A percentile compares a stretch with the other conserved stretches of the same genome.
Evolutionary conservation across 30 jellyfish, hydroid and myxozoan species (phyloP).

Genomic region (Aurelia sp.): DNA sequence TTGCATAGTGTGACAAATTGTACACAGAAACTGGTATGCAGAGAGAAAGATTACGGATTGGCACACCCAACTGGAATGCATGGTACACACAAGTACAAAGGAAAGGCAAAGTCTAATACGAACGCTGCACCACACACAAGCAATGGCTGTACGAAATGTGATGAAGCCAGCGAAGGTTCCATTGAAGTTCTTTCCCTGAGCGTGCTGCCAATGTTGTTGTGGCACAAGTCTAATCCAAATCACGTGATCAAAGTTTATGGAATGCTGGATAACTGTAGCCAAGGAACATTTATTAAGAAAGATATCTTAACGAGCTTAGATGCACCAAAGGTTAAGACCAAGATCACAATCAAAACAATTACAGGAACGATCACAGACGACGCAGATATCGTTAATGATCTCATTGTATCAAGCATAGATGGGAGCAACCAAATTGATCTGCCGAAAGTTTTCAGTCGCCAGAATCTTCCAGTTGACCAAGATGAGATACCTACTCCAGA

Average conservation of each 20-base stretch:
- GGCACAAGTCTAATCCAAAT: too few species aligned
- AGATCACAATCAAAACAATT: too few species aligned
- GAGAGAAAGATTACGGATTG: slow-evolving; percentile 46
- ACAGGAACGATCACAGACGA: background rate
- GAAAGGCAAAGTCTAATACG: slow-evolving; percentile 39
- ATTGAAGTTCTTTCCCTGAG: slow-evolving; percentile 15
- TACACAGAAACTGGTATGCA: slow-evolving; percentile 55
- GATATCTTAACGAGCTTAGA: too few species aligned
- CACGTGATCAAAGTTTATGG: too few species aligned
- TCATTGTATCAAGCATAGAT: background rate
- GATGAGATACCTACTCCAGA: background rate
- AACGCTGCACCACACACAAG: slow-evolving; percentile 20
- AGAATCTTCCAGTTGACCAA: slow-evolving; percentile 46
- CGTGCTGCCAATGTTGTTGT: background rate
- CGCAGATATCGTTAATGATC: too few species aligned
- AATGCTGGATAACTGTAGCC: too few species aligned
- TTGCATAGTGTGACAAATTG: slow-evolving; percentile 23
- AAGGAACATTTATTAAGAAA: too few species aligned
- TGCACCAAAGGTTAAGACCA: too few species aligned
- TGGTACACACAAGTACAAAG: slow-evolving; percentile 45
- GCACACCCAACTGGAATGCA: slow-evolving; percentile 57
- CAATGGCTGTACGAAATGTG: slow-evolving; percentile 41
- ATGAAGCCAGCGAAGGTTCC: slow-evolving; percentile 13
- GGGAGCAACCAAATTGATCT: slow-evolving; percentile 38
- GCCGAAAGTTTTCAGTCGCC: slow-evolving; percentile 55